These are phyloP conservation scores for Eremophila alpestris DNA, from an alignment of 2,797 vertebrate species.

Conservation along the genomic window DNA sequence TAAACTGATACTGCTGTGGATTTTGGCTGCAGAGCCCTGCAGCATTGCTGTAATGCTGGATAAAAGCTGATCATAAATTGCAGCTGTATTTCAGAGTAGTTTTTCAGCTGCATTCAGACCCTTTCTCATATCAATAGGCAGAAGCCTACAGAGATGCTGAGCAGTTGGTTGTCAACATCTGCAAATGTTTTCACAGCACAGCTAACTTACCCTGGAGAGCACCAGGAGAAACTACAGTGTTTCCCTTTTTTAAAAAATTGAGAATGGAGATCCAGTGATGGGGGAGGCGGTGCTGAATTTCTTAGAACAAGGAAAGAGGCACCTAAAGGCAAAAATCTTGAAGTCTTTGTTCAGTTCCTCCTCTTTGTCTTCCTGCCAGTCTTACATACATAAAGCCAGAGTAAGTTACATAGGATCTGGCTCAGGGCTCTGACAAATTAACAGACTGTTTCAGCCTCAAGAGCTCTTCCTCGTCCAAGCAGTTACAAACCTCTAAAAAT, in stretches of 20 bases:
- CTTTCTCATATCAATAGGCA: not conserved
- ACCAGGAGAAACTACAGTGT: not conserved
- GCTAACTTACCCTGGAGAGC: slow-evolving; percentile 15
- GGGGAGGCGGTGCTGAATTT: not conserved
- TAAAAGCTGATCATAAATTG: not conserved
- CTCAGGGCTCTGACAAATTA: not conserved
- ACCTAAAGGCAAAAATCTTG: not conserved
- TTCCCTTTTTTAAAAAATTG: not conserved
- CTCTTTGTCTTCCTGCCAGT: not conserved
- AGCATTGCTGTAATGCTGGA: not conserved
- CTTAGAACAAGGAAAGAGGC: not conserved
- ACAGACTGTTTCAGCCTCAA: not conserved
- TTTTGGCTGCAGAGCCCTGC: slow-evolving; percentile 14
- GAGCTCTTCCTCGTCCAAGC: not conserved
- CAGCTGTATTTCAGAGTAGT: not conserved
- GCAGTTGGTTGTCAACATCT: slow-evolving; percentile 28
- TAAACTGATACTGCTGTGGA: not conserved
- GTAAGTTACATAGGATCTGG: not conserved
- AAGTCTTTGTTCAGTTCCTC: not conserved
- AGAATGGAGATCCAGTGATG: not conserved
- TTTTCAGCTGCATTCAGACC: not conserved
- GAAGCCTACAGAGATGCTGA: slow-evolving; percentile 29
- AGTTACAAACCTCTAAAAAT: not conserved
- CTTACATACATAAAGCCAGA: not conserved
- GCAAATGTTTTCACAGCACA: slow-evolving; percentile 25